phyloP scores from a whole-genome alignment of 2,113 vertebrate species.

The Poecilia latipinna region DNA sequence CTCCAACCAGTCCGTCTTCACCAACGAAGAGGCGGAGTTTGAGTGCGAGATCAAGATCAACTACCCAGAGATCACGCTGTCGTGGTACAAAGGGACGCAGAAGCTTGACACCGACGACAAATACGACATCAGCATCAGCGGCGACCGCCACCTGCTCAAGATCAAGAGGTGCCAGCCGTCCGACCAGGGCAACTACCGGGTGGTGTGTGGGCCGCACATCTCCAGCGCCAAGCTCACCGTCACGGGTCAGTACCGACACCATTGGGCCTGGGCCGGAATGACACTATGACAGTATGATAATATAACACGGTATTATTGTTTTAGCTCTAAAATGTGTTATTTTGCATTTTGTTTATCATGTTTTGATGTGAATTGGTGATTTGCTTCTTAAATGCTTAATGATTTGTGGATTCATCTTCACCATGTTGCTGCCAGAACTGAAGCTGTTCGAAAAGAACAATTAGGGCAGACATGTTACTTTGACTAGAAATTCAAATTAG shows the following conservation, averaged over 20 bases:
- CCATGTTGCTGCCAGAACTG: too few species aligned
- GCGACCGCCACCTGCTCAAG: constrained; percentile 87
- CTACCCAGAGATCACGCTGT: constrained; percentile 96
- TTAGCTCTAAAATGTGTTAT: too few species aligned
- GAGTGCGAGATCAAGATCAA: constrained; percentile 98
- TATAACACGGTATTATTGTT: too few species aligned
- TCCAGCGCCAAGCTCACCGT: constrained; percentile 94
- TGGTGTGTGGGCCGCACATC: constrained; percentile 97
- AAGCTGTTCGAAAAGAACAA: too few species aligned
- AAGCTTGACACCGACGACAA: constrained; percentile 90
- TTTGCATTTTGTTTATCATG: too few species aligned
- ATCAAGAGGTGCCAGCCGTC: constrained; percentile 87
- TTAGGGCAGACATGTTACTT: too few species aligned
- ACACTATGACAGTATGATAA: too few species aligned
- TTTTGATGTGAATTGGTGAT: too few species aligned
- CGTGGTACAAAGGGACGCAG: constrained; percentile 98
- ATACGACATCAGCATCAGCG: constrained; percentile 89
- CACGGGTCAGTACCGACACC: constrained; percentile 83
- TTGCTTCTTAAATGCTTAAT: too few species aligned
- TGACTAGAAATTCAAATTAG: too few species aligned
- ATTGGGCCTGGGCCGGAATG: too few species aligned
- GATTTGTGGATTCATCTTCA: too few species aligned
- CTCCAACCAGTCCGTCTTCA: constrained; percentile 86
- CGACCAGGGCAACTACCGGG: constrained; percentile 95
- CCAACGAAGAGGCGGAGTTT: constrained; percentile 88